Evolutionary conservation across 1,140 invertebrate species (phyloP).

Genomic region (Pogonomyrmex barbatus): DNA sequence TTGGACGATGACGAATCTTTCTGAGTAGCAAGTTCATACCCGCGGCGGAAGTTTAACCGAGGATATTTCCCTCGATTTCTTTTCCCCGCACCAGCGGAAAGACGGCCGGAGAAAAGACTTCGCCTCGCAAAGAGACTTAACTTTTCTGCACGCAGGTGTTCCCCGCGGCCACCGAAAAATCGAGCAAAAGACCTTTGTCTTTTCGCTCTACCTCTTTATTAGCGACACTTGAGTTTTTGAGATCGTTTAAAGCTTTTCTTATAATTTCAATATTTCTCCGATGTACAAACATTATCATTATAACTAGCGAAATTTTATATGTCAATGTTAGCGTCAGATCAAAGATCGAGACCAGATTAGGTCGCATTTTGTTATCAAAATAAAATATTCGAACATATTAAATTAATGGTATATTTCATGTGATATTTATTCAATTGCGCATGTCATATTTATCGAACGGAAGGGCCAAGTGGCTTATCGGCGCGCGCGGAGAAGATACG

Average conservation of each 20-base stretch:
- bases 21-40: conserved; percentile 73
- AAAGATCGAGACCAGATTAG: not conserved
- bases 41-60: conserved; percentile 65
- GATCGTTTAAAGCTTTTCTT: conserved; percentile 9
- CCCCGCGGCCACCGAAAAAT: conserved; percentile 59
- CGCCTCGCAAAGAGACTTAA: conserved; percentile 57
- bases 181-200: conserved; percentile 61
- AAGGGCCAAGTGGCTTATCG: not conserved
- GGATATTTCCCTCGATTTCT: conserved; percentile 68
- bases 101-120: conserved; percentile 48
- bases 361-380: no score
- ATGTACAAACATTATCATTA: not conserved
- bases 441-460: not conserved
- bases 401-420: not conserved
- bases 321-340: no score
- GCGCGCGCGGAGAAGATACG: not conserved
- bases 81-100: conserved; percentile 55
- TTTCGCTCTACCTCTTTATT: conserved; percentile 55
- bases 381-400: not conserved
- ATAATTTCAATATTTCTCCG: conserved; percentile 36
- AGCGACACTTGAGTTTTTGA: not conserved
- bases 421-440: not conserved
- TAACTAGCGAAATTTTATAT: not conserved
- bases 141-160: conserved; percentile 71
- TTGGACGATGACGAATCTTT: conserved; percentile 73